Percentiles rank a stretch among this genome's conserved stretches.
Evolutionary conservation across 1,140 invertebrate genomes (phyloP).

Genomic region (Paraescarpia echinospica): DNA sequence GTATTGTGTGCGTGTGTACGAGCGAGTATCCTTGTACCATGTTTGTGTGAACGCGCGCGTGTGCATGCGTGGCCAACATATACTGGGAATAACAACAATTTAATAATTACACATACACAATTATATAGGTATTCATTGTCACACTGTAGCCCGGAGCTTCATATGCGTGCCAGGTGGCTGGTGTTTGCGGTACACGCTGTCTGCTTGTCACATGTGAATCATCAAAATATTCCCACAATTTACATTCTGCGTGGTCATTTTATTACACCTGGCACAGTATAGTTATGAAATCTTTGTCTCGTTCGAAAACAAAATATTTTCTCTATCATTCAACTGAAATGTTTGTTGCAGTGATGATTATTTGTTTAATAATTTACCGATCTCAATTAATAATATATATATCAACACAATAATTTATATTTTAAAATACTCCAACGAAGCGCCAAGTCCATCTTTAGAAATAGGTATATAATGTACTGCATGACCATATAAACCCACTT

Average conservation of each 20-base stretch:
- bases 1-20: too few relatives aligned
- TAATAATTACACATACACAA: neutral
- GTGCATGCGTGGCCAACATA: neutral
- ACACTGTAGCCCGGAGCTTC: neutral
- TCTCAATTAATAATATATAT: too few relatives aligned
- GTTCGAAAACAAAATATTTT: neutral
- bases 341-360: neutral
- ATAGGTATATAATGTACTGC: too few relatives aligned
- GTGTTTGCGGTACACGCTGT: neutral
- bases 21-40: too few relatives aligned
- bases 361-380: too few relatives aligned
- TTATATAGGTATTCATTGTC: neutral
- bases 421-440: too few relatives aligned
- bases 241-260: neutral
- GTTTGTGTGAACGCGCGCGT: too few relatives aligned
- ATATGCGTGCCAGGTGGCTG: neutral
- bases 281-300: neutral
- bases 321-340: neutral
- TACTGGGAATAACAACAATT: neutral
- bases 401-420: too few relatives aligned
- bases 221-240: neutral
- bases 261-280: neutral
- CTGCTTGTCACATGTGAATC: neutral
- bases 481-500: too few relatives aligned
- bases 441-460: too few relatives aligned